Conservation (phyloP, 2,113 vertebrate genomes). For the Xiphias gladius region DNA sequence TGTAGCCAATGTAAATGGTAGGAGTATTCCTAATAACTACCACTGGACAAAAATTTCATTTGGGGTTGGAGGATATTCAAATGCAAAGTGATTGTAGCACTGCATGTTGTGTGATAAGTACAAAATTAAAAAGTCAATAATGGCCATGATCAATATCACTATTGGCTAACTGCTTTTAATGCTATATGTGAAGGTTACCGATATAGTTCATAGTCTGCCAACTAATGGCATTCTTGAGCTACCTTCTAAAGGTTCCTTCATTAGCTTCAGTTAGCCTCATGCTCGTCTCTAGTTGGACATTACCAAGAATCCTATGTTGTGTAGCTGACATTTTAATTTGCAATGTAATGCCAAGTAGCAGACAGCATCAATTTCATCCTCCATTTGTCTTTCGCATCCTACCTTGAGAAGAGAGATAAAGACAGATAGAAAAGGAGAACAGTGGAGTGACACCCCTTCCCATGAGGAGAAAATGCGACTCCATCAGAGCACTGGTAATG, state of each 20-base stretch:
- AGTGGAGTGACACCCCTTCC: conserved; percentile 73
- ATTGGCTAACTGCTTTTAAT: background rate
- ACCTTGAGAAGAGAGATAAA: conserved; percentile 67
- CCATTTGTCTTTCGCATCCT: conserved; percentile 50
- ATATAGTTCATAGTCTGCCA: background rate
- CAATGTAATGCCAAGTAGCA: conserved; percentile 43
- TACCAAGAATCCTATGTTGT: conserved; percentile 23
- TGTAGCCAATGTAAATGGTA: background rate
- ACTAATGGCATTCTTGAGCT: background rate
- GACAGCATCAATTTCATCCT: conserved; percentile 55
- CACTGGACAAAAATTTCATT: background rate
- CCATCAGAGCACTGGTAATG: conserved; percentile 82
- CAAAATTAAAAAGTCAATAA: background rate
- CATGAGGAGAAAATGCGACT: conserved; percentile 72
- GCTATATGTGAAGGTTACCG: background rate
- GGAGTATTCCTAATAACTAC: background rate
- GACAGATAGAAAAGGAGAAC: conserved; percentile 59
- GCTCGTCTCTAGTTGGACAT: conserved; percentile 10
- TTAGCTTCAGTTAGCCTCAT: conserved; percentile 23
- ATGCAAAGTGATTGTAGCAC: background rate
- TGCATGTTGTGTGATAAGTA: background rate
- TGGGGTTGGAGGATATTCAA: background rate
- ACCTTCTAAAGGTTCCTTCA: conserved; percentile 10
- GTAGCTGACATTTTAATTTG: conserved; percentile 49
- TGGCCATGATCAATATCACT: conserved; percentile 10